These are phyloP conservation scores for Silurus meridionalis DNA, from an alignment of 2,113 vertebrate genomes.

Conservation along the genomic window DNA sequence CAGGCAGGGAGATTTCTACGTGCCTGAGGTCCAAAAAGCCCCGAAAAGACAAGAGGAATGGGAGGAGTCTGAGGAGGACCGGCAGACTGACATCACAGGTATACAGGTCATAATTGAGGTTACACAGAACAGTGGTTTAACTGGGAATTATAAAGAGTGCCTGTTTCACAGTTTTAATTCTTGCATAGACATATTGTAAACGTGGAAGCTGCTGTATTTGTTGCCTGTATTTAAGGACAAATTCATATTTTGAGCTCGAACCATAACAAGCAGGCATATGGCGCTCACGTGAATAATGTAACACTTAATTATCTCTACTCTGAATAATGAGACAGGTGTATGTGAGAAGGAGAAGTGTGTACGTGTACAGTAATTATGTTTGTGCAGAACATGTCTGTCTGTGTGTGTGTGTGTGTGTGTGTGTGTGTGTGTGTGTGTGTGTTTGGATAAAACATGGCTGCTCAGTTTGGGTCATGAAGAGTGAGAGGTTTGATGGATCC, in stretches of 20 bases:
- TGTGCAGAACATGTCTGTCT: background rate
- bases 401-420: background rate
- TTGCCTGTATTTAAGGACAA: background rate
- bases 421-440: background rate
- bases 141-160: conserved; percentile 60
- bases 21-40: conserved; percentile 83
- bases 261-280: background rate
- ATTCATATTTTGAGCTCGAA: background rate
- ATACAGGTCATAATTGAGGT: conserved; percentile 20
- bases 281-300: conserved; percentile 9
- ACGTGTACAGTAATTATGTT: background rate
- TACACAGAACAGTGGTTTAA: conserved; percentile 15
- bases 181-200: background rate
- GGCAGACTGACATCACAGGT: conserved; percentile 82
- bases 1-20: conserved; percentile 89
- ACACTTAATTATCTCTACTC: conserved; percentile 22
- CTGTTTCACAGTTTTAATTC: background rate
- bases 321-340: conserved; percentile 30
- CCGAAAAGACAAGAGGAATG: conserved; percentile 68
- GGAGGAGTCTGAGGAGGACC: conserved; percentile 68
- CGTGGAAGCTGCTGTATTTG: background rate
- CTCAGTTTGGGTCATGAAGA: conserved; percentile 18
- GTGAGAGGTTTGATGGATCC: conserved; percentile 35
- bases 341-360: background rate
- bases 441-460: conserved; percentile 13